Percentiles rank a stretch among this genome's conserved stretches.
These are phyloP conservation scores for Eucidaris tribuloides DNA, from an alignment of 35 echinoderm and acorn worm genomes.

Conservation along the genomic window DNA sequence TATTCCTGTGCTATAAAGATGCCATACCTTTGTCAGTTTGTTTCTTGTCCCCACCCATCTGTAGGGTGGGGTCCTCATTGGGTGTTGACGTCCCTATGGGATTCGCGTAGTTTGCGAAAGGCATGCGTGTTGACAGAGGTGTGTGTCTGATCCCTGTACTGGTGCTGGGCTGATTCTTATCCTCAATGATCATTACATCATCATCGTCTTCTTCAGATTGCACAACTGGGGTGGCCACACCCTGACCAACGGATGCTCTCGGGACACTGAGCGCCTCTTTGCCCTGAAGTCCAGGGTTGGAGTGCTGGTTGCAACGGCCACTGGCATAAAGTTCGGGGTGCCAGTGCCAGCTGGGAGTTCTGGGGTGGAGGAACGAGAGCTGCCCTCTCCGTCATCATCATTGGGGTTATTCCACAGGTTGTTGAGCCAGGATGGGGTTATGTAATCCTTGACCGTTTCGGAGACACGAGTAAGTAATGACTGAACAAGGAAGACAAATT, in stretches of 20 bases:
- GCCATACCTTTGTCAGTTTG: conserved; percentile 25
- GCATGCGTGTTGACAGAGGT: background rate
- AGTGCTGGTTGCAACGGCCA: conserved; percentile 14
- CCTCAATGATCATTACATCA: background rate
- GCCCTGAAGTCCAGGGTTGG: background rate
- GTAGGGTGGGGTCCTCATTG: conserved; percentile 34
- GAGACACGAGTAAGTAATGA: conserved; percentile 44
- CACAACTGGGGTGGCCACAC: background rate
- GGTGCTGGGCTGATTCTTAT: conserved; percentile 15
- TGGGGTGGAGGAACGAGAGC: background rate
- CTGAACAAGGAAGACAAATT: conserved; percentile 11
- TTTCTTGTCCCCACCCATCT: conserved; percentile 11
- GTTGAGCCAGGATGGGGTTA: conserved; percentile 73
- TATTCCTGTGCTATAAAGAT: too few relatives aligned
- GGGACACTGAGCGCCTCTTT: conserved; percentile 7
- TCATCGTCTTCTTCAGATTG: background rate
- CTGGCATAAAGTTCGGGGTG: conserved; percentile 8
- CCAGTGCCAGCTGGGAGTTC: background rate
- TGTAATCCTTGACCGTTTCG: conserved; percentile 34
- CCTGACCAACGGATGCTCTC: background rate
- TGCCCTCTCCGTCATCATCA: background rate
- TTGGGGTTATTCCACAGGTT: conserved; percentile 48
- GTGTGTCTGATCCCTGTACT: conserved; percentile 14
- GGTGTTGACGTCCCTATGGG: conserved; percentile 61
- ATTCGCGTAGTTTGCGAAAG: conserved; percentile 29